Percentiles rank a stretch among this genome's conserved stretches.
These are phyloP conservation scores for Vireo altiloquus DNA, from an alignment of 2,113 vertebrate genomes.

Conservation along the genomic window DNA sequence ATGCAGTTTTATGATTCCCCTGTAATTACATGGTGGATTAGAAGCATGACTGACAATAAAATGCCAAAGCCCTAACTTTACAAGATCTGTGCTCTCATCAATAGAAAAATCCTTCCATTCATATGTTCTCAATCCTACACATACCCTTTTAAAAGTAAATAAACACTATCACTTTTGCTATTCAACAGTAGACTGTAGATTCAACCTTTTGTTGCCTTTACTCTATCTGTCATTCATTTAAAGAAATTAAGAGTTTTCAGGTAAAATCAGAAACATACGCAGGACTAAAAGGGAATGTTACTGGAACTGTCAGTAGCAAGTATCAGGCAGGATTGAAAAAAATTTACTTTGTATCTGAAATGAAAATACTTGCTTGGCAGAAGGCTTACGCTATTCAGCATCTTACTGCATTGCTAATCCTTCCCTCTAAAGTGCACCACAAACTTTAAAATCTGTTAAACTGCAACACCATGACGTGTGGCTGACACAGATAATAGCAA, in stretches of 20 bases:
- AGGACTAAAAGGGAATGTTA: not conserved
- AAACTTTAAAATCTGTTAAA: constrained; percentile 2
- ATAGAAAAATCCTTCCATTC: not conserved
- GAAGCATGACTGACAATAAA: not conserved
- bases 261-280: not conserved
- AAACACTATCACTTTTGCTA: not conserved
- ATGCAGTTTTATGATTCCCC: not conserved
- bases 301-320: not conserved
- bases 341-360: not conserved
- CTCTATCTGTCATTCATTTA: not conserved
- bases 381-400: not conserved
- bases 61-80: not conserved
- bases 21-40: not conserved
- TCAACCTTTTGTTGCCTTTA: not conserved
- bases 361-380: not conserved
- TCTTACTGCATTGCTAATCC: not conserved
- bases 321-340: not conserved
- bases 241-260: not conserved
- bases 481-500: not conserved
- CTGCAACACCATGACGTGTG: not conserved
- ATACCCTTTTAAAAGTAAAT: not conserved
- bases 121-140: not conserved
- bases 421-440: not conserved
- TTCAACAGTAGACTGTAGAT: not conserved
- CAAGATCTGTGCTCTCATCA: not conserved